Percentiles rank a stretch among this genome's conserved stretches.
Conservation (phyloP, 2,797 vertebrate genomes). For the Buceros bicornis region DNA sequence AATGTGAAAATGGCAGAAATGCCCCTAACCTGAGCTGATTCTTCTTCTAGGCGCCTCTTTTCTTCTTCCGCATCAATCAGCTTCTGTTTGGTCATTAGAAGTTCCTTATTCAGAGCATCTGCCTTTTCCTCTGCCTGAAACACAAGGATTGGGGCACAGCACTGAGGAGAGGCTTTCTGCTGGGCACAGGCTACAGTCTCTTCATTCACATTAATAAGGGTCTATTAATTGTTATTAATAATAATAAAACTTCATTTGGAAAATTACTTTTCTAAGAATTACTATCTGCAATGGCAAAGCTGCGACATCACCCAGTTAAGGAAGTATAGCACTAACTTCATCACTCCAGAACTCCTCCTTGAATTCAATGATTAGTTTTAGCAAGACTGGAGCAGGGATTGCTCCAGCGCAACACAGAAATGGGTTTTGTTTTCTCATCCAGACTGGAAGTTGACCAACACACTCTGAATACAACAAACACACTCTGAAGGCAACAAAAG, state of each 20-base stretch:
- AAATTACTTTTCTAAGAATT: neutral
- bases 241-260: neutral
- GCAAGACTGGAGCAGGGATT: neutral
- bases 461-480: neutral
- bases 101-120: constrained; percentile 96
- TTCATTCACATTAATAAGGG: neutral
- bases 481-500: neutral
- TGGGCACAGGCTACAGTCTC: neutral
- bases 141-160: neutral
- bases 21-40: constrained; percentile 90
- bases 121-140: constrained; percentile 95
- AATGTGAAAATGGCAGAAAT: neutral
- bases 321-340: neutral
- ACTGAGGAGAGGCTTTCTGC: too few species aligned
- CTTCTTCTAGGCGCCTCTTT: constrained; percentile 93
- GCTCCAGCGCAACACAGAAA: neutral
- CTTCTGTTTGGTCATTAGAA: constrained; percentile 98
- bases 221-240: neutral
- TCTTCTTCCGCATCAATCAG: constrained; percentile 97
- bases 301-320: neutral
- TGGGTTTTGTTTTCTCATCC: neutral
- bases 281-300: neutral
- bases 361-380: neutral
- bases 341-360: neutral
- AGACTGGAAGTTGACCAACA: neutral